Conservation (phyloP, 35 echinoderm and acorn worm genomes). For the Diadema setosum region DNA sequence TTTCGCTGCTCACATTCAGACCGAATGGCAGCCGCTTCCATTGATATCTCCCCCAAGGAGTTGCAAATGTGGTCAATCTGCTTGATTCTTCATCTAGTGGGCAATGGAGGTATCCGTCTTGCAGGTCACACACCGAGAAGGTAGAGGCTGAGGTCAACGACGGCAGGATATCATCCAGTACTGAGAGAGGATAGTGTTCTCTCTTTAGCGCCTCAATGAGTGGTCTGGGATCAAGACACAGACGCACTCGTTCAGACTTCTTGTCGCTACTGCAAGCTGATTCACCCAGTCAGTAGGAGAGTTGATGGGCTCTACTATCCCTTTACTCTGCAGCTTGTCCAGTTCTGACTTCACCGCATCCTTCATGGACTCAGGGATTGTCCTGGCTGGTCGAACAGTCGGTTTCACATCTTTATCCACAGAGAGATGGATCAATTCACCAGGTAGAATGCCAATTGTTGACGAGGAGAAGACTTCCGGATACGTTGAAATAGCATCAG, state of each 20-base stretch:
- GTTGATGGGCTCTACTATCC: neutral
- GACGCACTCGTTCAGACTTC: slow-evolving; percentile 30
- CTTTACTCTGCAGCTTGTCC: neutral
- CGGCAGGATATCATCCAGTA: slow-evolving; percentile 18
- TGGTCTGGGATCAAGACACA: slow-evolving; percentile 51
- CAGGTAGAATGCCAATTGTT: neutral
- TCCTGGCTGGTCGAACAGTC: neutral
- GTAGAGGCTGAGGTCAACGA: neutral
- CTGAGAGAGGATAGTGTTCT: neutral
- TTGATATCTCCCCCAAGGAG: slow-evolving; percentile 32
- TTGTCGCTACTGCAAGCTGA: slow-evolving; percentile 7
- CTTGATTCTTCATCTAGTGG: slow-evolving; percentile 63
- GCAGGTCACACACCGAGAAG: neutral
- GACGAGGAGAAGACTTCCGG: neutral
- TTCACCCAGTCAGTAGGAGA: slow-evolving; percentile 38
- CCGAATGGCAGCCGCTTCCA: slow-evolving; percentile 82
- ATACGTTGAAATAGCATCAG: neutral
- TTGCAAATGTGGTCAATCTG: slow-evolving; percentile 66
- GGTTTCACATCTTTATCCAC: neutral
- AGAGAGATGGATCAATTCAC: neutral
- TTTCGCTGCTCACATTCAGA: slow-evolving; percentile 32
- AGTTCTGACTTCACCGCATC: neutral
- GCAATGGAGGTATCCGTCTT: slow-evolving; percentile 46
- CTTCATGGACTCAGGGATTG: slow-evolving; percentile 1
- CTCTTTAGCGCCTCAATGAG: slow-evolving; percentile 20